Percentiles rank a stretch among this genome's conserved stretches.
These are phyloP conservation scores for Drosophila bifasciata DNA, from an alignment of 1,140 invertebrate species.

Conservation along the genomic window DNA sequence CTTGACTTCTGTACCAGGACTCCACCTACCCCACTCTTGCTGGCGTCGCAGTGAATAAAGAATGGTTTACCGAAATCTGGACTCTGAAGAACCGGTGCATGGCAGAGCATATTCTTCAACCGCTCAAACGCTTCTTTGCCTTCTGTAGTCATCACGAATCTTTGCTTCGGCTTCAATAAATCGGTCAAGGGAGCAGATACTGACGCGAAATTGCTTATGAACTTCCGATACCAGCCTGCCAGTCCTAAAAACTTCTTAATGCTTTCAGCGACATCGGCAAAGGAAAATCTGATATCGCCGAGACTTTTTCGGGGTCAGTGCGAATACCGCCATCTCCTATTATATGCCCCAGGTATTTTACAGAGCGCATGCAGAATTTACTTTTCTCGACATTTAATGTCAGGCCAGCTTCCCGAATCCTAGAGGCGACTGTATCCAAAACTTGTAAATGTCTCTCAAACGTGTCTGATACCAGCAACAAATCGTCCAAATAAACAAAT, in stretches of 20 bases:
- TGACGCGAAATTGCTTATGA: too few species aligned
- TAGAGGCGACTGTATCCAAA: too few species aligned
- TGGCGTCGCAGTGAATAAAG: not conserved
- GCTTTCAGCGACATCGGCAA: not conserved
- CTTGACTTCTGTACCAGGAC: not conserved
- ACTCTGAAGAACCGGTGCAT: not conserved
- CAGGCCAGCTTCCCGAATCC: too few species aligned
- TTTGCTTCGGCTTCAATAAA: not conserved
- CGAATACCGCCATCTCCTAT: not conserved
- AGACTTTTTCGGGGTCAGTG: slow-evolving; percentile 1
- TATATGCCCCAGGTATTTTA: not conserved
- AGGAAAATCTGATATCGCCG: not conserved
- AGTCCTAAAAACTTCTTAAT: slow-evolving; percentile 1
- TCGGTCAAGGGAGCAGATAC: too few species aligned
- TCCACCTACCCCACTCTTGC: not conserved
- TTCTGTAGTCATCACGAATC: not conserved
- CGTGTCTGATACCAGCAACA: not conserved
- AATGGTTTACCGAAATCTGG: not conserved
- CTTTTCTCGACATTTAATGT: too few species aligned
- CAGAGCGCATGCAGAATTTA: not conserved
- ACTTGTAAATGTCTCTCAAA: too few species aligned
- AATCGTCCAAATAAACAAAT: not conserved
- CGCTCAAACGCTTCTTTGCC: not conserved
- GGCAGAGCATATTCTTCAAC: not conserved
- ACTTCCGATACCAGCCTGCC: too few species aligned